Conservation (phyloP, 2,888 invertebrate genomes). For the Pachliopta kotzebuea region DNA sequence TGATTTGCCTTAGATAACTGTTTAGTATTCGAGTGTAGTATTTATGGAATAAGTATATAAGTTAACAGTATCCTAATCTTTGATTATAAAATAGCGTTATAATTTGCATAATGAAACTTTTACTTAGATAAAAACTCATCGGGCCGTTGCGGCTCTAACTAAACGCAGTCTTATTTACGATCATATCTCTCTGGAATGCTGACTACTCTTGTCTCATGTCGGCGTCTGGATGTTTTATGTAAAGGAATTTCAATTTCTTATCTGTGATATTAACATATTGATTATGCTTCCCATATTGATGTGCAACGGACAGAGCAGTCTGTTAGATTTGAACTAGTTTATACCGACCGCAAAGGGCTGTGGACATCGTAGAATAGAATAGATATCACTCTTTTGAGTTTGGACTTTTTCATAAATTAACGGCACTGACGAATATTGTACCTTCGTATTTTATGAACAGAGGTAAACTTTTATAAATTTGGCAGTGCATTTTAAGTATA, state of each 20-base stretch:
- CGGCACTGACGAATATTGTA: not conserved
- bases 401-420: not conserved
- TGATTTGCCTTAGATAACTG: not conserved
- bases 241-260: constrained; percentile 68
- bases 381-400: not conserved
- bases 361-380: constrained; percentile 34
- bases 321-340: constrained; percentile 30
- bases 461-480: not conserved
- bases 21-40: constrained; percentile 16
- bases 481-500: too few relatives aligned
- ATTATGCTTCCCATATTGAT: constrained; percentile 71
- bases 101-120: constrained; percentile 51
- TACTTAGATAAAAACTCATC: constrained; percentile 54
- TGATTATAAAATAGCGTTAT: constrained; percentile 36
- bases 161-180: constrained; percentile 59
- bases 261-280: constrained; percentile 76
- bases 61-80: constrained; percentile 30
- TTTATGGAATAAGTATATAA: constrained; percentile 33
- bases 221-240: constrained; percentile 61
- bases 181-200: constrained; percentile 63
- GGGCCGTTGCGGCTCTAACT: constrained; percentile 47
- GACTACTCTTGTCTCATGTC: constrained; percentile 62
- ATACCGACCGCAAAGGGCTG: constrained; percentile 28
- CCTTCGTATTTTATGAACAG: not conserved
- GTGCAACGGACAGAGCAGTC: constrained; percentile 54